Base-by-base conservation (phyloP, 2,888 invertebrate species). In the Melanargia galathea region DNA sequence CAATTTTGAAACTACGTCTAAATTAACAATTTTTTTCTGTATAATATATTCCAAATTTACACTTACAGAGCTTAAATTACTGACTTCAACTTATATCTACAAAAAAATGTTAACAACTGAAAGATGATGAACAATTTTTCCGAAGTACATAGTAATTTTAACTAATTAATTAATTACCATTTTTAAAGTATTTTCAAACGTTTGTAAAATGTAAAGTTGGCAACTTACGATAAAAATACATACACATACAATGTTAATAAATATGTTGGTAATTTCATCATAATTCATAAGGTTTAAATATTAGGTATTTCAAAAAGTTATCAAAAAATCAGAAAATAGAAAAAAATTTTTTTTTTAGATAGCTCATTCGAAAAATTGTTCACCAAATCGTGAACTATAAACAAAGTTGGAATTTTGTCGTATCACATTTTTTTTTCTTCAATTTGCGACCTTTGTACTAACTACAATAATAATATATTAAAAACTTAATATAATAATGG, bases 81-180 rank as follows among this genome's bases (percentile, higher is more conserved):
- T 52, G 52, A 52, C 52, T 52, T 33, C 13, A 20, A 35, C 33
- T 52, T 52, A 52, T 52, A 49, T 30, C 49, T 49, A 49, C 16
- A 30, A 16, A 30, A 49, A 26, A 20, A 20, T 6, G 0, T 7
- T 16, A 52, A 33, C 13, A 52, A 13, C 20, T 6, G 6, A 35
- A 18, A 52, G 52, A 20, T 35, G 35, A 33, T 2, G 33, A 20
- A 20, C 20, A 35, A 35, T 33, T 33, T 20, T 33, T 13, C 1
- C 10, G 11, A n/a, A 46, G 22, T 45, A n/a, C n/a, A n/a, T n/a
- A n/a, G n/a, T n/a, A n/a, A n/a, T n/a, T n/a, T n/a, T n/a, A n/a
- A n/a, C n/a, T n/a, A n/a, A n/a, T n/a, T n/a, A n/a, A n/a, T n/a
- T n/a, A n/a, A n/a, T n/a, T n/a, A n/a, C n/a, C n/a, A 2, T 18